Conservation (phyloP, 2,113 vertebrate genomes). For the Corapipo altera region DNA sequence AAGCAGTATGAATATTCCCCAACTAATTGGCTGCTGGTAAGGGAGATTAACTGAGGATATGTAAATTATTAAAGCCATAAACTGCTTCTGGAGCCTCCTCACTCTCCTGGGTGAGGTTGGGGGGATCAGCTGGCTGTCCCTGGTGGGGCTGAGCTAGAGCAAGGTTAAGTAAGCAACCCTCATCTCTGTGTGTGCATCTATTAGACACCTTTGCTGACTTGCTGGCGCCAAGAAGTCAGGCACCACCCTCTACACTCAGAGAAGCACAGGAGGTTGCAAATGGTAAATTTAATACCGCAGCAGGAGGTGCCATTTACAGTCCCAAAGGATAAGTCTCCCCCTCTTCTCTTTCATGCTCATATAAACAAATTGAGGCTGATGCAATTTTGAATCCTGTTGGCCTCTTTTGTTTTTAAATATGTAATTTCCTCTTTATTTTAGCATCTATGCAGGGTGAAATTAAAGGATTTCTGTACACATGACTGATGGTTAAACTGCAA, state of each 20-base stretch:
- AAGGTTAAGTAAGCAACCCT: constrained; percentile 40
- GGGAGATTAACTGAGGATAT: constrained; percentile 72
- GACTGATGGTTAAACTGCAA: constrained; percentile 17
- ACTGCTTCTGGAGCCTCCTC: constrained; percentile 71
- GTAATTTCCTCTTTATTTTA: constrained; percentile 42
- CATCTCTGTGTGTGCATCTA: background rate
- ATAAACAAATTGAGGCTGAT: constrained; percentile 70
- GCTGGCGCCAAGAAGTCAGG: constrained; percentile 65
- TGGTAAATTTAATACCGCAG: constrained; percentile 69
- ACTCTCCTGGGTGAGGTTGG: constrained; percentile 31
- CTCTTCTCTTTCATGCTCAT: constrained; percentile 63
- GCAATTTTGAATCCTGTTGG: constrained; percentile 58
- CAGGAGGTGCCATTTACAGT: constrained; percentile 56
- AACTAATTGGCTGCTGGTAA: constrained; percentile 74
- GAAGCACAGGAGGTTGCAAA: constrained; percentile 62
- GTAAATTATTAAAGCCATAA: constrained; percentile 80
- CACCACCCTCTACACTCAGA: constrained; percentile 39
- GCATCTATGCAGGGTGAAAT: constrained; percentile 17
- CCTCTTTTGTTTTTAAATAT: constrained; percentile 51
- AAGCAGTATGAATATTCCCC: constrained; percentile 34
- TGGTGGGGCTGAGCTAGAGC: background rate
- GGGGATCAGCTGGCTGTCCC: constrained; percentile 38
- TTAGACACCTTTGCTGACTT: constrained; percentile 60
- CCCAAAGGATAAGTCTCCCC: constrained; percentile 57
- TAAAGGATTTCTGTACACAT: constrained; percentile 26